These are phyloP conservation scores for Rutpela maculata DNA, from an alignment of 2,888 invertebrate genomes.

Conservation along the genomic window DNA sequence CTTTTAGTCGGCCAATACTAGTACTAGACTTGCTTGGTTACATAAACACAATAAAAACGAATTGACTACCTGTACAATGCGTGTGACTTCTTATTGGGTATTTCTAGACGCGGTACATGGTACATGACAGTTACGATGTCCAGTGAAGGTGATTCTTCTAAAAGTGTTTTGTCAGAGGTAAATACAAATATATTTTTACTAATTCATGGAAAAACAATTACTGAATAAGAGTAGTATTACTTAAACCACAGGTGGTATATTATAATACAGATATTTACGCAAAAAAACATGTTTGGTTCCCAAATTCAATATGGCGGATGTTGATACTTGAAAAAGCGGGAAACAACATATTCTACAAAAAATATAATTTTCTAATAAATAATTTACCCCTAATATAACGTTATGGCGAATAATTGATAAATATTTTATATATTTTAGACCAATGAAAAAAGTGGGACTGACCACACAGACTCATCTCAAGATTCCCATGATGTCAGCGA, in stretches of 20 bases:
- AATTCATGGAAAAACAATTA: conserved; percentile 38
- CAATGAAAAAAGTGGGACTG: conserved; percentile 63
- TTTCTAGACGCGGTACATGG: conserved; percentile 70
- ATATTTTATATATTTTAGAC: conserved; percentile 52
- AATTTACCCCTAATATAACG: conserved; percentile 20
- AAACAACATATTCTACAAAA: conserved; percentile 62
- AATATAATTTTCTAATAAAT: conserved; percentile 37
- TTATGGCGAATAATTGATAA: conserved; percentile 14
- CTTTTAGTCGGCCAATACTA: conserved; percentile 27
- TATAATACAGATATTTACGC: conserved; percentile 18
- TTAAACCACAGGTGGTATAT: background rate
- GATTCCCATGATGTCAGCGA: conserved; percentile 63
- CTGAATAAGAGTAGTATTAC: background rate
- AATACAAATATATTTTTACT: conserved; percentile 55
- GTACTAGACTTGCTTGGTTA: background rate
- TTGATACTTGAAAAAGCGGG: conserved; percentile 73
- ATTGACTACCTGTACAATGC: conserved; percentile 67
- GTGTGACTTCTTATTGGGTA: conserved; percentile 71
- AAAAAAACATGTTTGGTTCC: conserved; percentile 67
- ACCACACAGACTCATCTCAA: conserved; percentile 67
- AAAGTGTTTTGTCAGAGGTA: conserved; percentile 71
- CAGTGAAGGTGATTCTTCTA: conserved; percentile 72
- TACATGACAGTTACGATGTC: conserved; percentile 72
- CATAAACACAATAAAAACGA: conserved; percentile 45
- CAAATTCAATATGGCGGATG: conserved; percentile 72